A percentile compares a stretch with the other conserved stretches of the same genome.
phyloP scores from a whole-genome alignment of 2,113 vertebrate genomes.

The Emydocephalus ijimae region DNA sequence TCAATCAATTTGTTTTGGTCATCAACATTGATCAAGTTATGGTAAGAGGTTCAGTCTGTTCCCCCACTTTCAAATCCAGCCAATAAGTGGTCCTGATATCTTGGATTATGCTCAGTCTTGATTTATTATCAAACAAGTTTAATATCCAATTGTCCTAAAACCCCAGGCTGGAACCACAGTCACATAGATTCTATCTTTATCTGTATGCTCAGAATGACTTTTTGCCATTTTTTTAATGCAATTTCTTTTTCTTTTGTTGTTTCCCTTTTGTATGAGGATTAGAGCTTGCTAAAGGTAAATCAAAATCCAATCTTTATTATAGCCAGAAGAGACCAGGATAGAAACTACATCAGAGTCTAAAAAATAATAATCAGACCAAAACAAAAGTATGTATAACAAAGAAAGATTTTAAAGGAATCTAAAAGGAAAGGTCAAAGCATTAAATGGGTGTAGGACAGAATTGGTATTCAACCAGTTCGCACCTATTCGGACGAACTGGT shows the following conservation, averaged over 20 bases:
- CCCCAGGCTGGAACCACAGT: neutral
- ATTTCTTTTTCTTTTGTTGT: neutral
- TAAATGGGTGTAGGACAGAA: too few species aligned
- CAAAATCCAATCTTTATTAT: too few species aligned
- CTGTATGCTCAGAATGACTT: neutral
- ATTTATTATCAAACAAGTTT: conserved; percentile 56
- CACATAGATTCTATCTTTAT: neutral
- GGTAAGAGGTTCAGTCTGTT: conserved; percentile 37
- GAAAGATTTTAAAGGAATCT: too few species aligned
- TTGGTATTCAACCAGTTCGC: too few species aligned
- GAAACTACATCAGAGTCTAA: too few species aligned
- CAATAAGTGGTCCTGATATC: conserved; percentile 27
- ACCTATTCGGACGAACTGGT: too few species aligned
- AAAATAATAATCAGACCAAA: too few species aligned
- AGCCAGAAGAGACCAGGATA: too few species aligned
- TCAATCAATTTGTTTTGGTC: conserved; percentile 6
- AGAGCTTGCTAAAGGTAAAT: neutral
- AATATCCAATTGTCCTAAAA: conserved; percentile 32
- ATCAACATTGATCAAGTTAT: conserved; percentile 45
- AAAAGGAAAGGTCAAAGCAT: too few species aligned
- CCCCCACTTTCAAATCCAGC: neutral
- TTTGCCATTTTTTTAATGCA: neutral
- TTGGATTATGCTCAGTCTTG: neutral
- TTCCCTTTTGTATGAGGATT: neutral
- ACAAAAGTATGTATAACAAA: too few species aligned